Evolutionary conservation across 1,140 invertebrate genomes (phyloP).

Genomic region (Aphelinus certus): DNA sequence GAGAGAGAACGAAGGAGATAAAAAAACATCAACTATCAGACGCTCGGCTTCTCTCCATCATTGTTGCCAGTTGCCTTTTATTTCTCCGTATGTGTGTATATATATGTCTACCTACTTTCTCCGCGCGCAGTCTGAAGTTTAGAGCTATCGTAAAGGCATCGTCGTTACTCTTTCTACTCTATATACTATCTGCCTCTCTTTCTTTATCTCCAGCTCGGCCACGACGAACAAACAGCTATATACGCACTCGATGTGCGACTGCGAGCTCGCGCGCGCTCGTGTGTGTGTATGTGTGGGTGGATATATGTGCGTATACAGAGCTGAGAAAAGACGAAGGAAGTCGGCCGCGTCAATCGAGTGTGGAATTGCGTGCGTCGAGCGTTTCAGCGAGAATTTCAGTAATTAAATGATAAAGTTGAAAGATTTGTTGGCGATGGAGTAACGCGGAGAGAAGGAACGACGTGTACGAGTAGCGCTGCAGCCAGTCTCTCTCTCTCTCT

Average conservation of each 20-base stretch:
- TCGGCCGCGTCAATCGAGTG: not conserved
- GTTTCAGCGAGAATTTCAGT: slow-evolving; percentile 17
- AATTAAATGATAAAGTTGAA: slow-evolving; percentile 34
- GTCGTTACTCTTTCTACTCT: not conserved
- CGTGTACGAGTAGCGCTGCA: too few relatives aligned
- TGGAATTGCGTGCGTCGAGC: slow-evolving; percentile 4
- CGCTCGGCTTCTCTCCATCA: not conserved
- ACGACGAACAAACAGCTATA: too few relatives aligned
- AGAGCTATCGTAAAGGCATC: slow-evolving; percentile 12
- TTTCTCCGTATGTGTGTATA: not conserved
- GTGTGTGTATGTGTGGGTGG: too few relatives aligned
- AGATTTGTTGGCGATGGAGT: slow-evolving; percentile 1
- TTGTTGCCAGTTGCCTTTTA: not conserved
- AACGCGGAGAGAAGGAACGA: not conserved
- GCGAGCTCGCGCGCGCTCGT: too few relatives aligned
- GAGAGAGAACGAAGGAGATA: too few relatives aligned
- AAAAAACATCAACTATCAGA: too few relatives aligned
- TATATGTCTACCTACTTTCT: not conserved
- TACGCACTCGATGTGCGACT: too few relatives aligned
- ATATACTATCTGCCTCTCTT: too few relatives aligned
- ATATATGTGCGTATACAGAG: too few relatives aligned
- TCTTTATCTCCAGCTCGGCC: too few relatives aligned
- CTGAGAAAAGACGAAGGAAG: not conserved
- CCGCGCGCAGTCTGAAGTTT: slow-evolving; percentile 5
- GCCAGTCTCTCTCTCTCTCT: not conserved